These are phyloP conservation scores for Chloromyia formosa DNA, from an alignment of 2,888 invertebrate genomes.

Conservation along the genomic window DNA sequence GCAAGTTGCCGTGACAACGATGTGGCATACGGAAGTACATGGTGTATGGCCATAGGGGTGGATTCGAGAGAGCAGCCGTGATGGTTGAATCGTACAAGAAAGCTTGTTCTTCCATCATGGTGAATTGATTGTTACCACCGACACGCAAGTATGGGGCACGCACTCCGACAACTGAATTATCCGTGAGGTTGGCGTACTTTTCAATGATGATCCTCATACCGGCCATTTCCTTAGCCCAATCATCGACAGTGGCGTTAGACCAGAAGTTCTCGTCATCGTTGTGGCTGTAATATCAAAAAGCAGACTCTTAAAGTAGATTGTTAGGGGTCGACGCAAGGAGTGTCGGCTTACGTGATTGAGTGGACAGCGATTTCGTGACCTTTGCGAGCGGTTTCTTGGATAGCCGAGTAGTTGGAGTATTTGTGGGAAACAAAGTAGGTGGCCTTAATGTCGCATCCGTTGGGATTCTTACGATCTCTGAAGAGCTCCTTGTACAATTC, in stretches of 20 bases:
- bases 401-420: slow-evolving; percentile 92
- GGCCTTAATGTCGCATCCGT: slow-evolving; percentile 91
- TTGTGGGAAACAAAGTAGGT: slow-evolving; percentile 94
- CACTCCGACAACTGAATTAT: slow-evolving; percentile 90
- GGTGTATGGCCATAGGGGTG: slow-evolving; percentile 97
- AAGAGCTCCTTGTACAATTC: slow-evolving; percentile 93
- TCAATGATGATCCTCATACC: slow-evolving; percentile 91
- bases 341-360: slow-evolving; percentile 83
- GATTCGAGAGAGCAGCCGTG: slow-evolving; percentile 88
- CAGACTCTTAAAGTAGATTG: neutral
- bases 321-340: neutral
- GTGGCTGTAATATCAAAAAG: slow-evolving; percentile 69
- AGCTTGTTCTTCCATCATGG: slow-evolving; percentile 96
- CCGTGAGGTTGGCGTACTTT: slow-evolving; percentile 88
- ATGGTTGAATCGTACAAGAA: slow-evolving; percentile 96
- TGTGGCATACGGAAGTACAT: slow-evolving; percentile 98
- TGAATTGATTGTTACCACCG: slow-evolving; percentile 95
- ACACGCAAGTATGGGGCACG: slow-evolving; percentile 90
- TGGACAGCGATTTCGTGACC: slow-evolving; percentile 95
- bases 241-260: slow-evolving; percentile 91
- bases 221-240: slow-evolving; percentile 95
- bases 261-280: slow-evolving; percentile 92
- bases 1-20: slow-evolving; percentile 90
- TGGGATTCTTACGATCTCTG: slow-evolving; percentile 89
- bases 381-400: slow-evolving; percentile 88